phyloP scores from a whole-genome alignment of 92 coral and sea anemone species.

The Bergia puertoricense region DNA sequence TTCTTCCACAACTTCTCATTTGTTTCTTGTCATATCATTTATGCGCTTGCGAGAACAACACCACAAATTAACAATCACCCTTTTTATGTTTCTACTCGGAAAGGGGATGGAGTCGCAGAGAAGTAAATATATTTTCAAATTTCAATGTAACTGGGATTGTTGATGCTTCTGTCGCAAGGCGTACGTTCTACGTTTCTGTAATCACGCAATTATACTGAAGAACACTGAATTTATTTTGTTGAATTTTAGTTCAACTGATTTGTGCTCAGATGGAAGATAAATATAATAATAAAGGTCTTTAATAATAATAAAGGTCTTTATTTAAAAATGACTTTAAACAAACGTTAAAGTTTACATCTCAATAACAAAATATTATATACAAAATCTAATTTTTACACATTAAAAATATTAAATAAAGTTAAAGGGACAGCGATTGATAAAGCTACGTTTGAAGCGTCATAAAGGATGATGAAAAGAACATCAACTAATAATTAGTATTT shows the following conservation, averaged over 20 bases:
- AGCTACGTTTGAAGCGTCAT: too few species aligned
- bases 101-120: too few species aligned
- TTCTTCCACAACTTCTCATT: background rate
- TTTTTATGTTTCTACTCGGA: too few species aligned
- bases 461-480: background rate
- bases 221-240: background rate
- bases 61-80: background rate
- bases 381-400: too few species aligned
- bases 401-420: too few species aligned
- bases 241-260: background rate
- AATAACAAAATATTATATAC: too few species aligned
- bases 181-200: background rate
- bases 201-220: background rate
- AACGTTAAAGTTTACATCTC: too few species aligned
- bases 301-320: too few species aligned
- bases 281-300: background rate
- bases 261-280: background rate
- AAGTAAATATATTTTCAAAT: too few species aligned
- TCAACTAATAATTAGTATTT: too few species aligned
- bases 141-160: background rate
- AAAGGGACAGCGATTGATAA: too few species aligned
- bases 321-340: too few species aligned
- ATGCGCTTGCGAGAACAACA: background rate
- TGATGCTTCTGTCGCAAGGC: background rate
- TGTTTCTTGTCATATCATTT: background rate